A percentile compares a stretch with the other conserved stretches of the same genome.
These are phyloP conservation scores for Origma solitaria DNA, from an alignment of 2,113 vertebrate genomes.

Conservation along the genomic window DNA sequence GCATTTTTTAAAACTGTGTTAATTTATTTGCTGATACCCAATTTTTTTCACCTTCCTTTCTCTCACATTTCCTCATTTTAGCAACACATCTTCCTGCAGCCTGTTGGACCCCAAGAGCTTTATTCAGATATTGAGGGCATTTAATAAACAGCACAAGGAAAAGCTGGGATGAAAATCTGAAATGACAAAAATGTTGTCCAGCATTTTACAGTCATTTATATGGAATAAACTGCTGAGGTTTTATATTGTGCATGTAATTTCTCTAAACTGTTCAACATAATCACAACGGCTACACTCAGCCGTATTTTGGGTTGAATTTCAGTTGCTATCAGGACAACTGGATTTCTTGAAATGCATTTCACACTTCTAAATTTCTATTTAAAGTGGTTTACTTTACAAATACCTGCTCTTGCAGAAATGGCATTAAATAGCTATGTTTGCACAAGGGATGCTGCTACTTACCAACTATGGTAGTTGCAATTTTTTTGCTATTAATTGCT, in stretches of 20 bases:
- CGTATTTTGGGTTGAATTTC: not conserved
- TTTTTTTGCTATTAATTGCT: not conserved
- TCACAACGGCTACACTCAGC: not conserved
- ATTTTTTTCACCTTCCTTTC: not conserved
- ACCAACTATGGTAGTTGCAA: fast-evolving
- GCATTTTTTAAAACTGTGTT: not conserved
- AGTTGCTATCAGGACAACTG: not conserved
- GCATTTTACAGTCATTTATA: not conserved
- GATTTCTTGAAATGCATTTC: not conserved
- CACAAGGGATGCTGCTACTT: not conserved
- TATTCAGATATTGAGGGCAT: not conserved
- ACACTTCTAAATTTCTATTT: not conserved
- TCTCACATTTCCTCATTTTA: not conserved
- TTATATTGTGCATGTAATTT: not conserved
- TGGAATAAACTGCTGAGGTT: not conserved
- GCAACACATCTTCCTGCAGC: not conserved
- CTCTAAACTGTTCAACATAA: not conserved
- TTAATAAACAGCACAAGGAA: not conserved
- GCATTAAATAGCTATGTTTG: not conserved
- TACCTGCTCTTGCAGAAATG: not conserved
- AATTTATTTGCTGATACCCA: not conserved
- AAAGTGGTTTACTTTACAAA: not conserved
- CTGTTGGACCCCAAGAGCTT: not conserved
- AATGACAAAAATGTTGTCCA: not conserved
- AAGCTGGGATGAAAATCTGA: not conserved